Base-by-base conservation (phyloP, 2,797 vertebrate species). In the Potorous gilbertii region DNA sequence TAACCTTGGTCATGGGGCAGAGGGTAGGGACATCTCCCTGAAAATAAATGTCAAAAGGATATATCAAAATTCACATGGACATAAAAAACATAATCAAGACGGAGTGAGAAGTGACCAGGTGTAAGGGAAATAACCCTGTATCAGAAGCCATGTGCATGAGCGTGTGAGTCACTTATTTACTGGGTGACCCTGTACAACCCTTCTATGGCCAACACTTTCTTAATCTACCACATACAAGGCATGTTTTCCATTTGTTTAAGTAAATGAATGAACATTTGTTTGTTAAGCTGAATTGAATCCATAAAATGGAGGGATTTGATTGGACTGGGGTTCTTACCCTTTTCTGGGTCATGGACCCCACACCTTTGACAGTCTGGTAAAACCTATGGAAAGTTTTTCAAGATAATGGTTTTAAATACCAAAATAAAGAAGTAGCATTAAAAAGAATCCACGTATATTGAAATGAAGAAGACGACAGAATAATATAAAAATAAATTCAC, bases 1-100 rank as follows among this genome's bases (percentile, higher is more conserved):
- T 92, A 66, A 95, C 95, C 90, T 74, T 46, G 66, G 1, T 92
- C 92, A 94, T 52, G 55, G 91, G 87, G 34, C 93, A 93, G 96
- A 93, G 66, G 21, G 10, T 93, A 92, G 54, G 31, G 27, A 54
- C 0, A 91, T 91, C n/a, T 92, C 90, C 87, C 87, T 9, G 29
- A 52, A 55, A 46, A 28, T 31, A 0, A 10, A 62, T 91, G 87
- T 89, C 57, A 14, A 1, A 5, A 66, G 40, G 91, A 13, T 54
- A 93, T 27, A 90, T 28, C 40, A 57, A 31, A 56, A 95, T 95
- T 95, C 59, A 93, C 56, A 95, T 56, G 66, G 66, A 74, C 4
- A 55, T 56, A 46, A 55, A 18, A 18, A 56, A 93, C 24, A 92
- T 12, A 55, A 55, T 34, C 81, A 96, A 93, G 91, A 29, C 55